These are phyloP conservation scores for Deilephila porcellus DNA, from an alignment of 2,888 invertebrate species.

Conservation along the genomic window DNA sequence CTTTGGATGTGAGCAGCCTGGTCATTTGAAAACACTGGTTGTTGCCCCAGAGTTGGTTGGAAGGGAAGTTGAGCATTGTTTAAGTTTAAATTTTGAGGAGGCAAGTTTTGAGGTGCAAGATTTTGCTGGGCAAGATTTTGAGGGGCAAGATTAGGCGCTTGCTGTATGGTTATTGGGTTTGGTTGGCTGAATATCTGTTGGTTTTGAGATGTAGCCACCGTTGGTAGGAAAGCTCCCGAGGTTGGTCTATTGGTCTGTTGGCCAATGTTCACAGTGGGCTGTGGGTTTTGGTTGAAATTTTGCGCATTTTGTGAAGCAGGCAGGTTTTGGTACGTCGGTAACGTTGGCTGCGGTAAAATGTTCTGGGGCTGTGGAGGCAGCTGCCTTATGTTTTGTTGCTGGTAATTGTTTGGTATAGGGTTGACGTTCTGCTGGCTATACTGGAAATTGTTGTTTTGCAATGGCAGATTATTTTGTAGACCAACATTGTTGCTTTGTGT, in stretches of 20 bases:
- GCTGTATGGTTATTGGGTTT: conserved; percentile 76
- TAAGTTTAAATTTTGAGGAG: conserved; percentile 59
- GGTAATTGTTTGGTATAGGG: conserved; percentile 61
- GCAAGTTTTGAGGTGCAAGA: not conserved
- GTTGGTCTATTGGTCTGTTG: conserved; percentile 67
- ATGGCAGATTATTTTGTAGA: conserved; percentile 54
- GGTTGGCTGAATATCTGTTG: conserved; percentile 69
- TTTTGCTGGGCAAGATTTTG: conserved; percentile 3
- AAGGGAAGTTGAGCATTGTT: conserved; percentile 73
- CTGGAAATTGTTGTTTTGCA: conserved; percentile 63
- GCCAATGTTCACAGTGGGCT: conserved; percentile 59
- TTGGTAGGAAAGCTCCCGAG: conserved; percentile 72
- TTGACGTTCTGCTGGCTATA: conserved; percentile 60
- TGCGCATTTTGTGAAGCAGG: conserved; percentile 61
- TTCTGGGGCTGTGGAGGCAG: conserved; percentile 62
- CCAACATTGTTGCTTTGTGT: conserved; percentile 45
- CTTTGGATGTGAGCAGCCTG: conserved; percentile 83
- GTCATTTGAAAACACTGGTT: conserved; percentile 76
- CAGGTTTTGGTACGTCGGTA: conserved; percentile 68
- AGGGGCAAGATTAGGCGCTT: conserved; percentile 73
- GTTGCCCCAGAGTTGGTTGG: conserved; percentile 69
- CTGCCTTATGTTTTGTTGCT: conserved; percentile 61
- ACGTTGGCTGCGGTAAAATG: conserved; percentile 66
- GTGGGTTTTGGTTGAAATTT: conserved; percentile 62
- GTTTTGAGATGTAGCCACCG: conserved; percentile 61